Base-by-base conservation (phyloP, 2,888 invertebrate species). In the Sinohyriopsis cumingii region DNA sequence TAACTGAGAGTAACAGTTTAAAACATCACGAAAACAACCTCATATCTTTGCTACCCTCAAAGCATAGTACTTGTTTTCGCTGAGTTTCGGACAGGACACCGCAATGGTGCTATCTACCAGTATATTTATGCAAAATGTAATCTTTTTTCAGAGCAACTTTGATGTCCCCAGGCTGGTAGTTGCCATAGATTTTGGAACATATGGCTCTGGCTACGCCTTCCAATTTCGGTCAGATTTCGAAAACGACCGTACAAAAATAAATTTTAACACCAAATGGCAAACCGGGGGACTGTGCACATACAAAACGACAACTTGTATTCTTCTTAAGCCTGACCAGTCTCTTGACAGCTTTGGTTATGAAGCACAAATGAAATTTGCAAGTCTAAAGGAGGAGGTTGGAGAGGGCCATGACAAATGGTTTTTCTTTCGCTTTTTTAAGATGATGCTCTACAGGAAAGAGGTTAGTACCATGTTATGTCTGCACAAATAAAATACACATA, bases 141-240 rank as follows among this genome's bases (percentile, higher is more conserved):
- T 33, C 7, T 9, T 33, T 33, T 33, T 33, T 33, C 33, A 33
- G 33, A 4, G 33, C 4, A 33, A 33, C 33, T 9, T 7, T 33
- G 33, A 33, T 59, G 59, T 28, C 24, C 67, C 19, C 24, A 57
- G 75, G 1, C 65, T 75, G 20, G 75, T 75, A n/a, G 67, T 75
- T 25, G 75, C 72, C 5, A 72, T 75, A n/a, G 75, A 75, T 63
- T 69, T 75, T 33, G 75, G 75, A 5, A 69, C 75, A 19, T 75
- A 63, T 63, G 72, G 72, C 0, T 67, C 68, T 55, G 75, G 75
- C 3, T 75, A 72, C 55, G 75, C 75, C 18, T 56, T 69, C 20
- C 75, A 75, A 45, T 75, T 69, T 69, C 54, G 72, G 5, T 59
- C 72, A 5, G 75, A 72, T 24, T 75, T 63, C 57, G 59, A 65